Percentiles rank a stretch among this genome's conserved stretches.
Conservation (phyloP, 2,888 invertebrate genomes). For the Rhimphoctona megacephalus region DNA sequence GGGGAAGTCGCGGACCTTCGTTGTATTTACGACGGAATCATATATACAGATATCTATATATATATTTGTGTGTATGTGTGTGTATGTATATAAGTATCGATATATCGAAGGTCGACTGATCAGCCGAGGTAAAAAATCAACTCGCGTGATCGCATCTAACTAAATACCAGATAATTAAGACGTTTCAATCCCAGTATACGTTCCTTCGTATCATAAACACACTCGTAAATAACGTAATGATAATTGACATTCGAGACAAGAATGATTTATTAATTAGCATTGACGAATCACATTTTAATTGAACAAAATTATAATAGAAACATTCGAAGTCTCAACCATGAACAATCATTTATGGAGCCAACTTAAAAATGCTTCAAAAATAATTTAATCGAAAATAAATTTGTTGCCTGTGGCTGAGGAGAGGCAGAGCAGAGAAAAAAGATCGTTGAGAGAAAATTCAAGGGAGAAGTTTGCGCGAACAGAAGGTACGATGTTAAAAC, state of each 20-base stretch:
- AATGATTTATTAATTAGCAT: conserved; percentile 5
- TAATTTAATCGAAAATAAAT: not conserved
- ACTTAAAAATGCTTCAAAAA: not conserved
- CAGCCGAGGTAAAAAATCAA: conserved; percentile 12
- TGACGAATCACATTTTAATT: conserved; percentile 4
- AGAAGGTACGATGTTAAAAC: conserved; percentile 40
- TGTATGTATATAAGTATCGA: conserved; percentile 55
- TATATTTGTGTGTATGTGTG: not conserved
- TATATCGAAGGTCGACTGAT: conserved; percentile 37
- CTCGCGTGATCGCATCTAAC: conserved; percentile 38
- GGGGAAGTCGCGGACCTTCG: conserved; percentile 69
- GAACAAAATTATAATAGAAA: not conserved
- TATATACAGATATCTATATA: conserved; percentile 2
- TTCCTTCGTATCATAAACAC: not conserved
- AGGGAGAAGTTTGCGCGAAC: conserved; percentile 34
- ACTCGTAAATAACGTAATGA: conserved; percentile 4
- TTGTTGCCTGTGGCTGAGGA: not conserved
- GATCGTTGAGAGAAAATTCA: conserved; percentile 47
- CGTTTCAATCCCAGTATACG: conserved; percentile 53
- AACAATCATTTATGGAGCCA: not conserved
- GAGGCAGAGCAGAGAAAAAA: not conserved
- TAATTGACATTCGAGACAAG: not conserved
- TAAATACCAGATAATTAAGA: conserved; percentile 73
- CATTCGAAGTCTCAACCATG: not conserved
- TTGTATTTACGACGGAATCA: conserved; percentile 69